phyloP scores from a whole-genome alignment of 2,888 invertebrate species.

The Hylaea fasciaria region DNA sequence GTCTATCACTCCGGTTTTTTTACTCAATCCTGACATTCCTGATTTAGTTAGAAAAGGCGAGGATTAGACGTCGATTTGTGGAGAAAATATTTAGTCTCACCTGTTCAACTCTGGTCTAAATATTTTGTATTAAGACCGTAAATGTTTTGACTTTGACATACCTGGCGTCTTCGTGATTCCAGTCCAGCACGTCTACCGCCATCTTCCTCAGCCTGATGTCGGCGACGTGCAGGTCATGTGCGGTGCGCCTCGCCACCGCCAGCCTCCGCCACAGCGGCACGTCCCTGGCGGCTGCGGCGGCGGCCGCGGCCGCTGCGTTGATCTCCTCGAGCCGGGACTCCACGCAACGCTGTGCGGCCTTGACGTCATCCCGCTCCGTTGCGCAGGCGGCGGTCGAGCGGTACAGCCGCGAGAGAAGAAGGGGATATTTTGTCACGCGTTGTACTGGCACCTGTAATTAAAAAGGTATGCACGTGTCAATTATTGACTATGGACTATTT shows the following conservation, averaged over 20 bases:
- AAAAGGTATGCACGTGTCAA: not conserved
- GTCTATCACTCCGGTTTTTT: too few species aligned
- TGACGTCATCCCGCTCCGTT: conserved; percentile 92
- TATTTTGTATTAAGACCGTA: too few species aligned
- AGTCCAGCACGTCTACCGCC: conserved; percentile 96
- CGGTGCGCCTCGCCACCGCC: conserved; percentile 90
- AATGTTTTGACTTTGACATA: too few species aligned
- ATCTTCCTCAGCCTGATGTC: conserved; percentile 96
- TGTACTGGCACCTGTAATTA: conserved; percentile 93
- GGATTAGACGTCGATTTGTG: too few species aligned
- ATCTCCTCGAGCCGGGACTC: conserved; percentile 97
- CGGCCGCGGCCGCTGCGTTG: conserved; percentile 96
- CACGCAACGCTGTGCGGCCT: conserved; percentile 95
- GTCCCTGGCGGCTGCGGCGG: conserved; percentile 94
- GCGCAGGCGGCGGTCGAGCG: conserved; percentile 95
- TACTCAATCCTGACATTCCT: too few species aligned
- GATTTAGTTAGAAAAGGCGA: too few species aligned
- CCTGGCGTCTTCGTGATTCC: conserved; percentile 96
- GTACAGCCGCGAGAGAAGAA: conserved; percentile 94
- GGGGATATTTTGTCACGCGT: conserved; percentile 98
- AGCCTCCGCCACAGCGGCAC: conserved; percentile 95
- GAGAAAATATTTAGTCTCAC: too few species aligned
- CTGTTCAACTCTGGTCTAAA: too few species aligned
- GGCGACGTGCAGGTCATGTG: conserved; percentile 94
- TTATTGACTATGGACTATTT: too few species aligned